These are phyloP conservation scores for Sebastes elongatus DNA, from an alignment of 2,797 vertebrate species.

Conservation along the genomic window DNA sequence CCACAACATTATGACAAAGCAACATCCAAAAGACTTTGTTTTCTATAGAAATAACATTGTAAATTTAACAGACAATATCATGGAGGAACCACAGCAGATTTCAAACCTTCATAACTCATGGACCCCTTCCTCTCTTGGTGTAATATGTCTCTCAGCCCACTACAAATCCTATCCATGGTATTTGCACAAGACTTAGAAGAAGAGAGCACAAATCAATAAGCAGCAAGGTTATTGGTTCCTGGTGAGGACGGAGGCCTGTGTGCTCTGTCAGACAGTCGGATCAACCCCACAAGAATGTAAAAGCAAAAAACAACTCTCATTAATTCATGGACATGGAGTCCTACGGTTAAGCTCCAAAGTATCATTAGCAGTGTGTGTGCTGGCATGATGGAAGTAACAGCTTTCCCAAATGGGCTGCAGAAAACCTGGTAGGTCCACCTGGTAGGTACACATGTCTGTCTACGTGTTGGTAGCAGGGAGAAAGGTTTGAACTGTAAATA, in stretches of 20 bases:
- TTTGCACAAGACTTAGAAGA: conserved; percentile 25
- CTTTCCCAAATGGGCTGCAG: background rate
- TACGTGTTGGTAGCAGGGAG: background rate
- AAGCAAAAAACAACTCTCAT: background rate
- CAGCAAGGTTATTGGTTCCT: conserved; percentile 25
- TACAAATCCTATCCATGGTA: conserved; percentile 15
- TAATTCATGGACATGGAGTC: conserved; percentile 18
- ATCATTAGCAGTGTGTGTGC: background rate
- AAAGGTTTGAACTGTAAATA: background rate
- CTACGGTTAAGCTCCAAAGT: background rate
- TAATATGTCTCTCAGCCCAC: background rate
- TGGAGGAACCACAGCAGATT: background rate
- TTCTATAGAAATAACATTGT: background rate
- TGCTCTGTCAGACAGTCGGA: background rate
- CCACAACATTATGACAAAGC: background rate
- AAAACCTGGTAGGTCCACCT: background rate
- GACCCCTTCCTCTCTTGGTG: background rate
- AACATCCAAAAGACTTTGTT: background rate
- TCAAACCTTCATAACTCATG: background rate
- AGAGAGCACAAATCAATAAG: conserved; percentile 40
- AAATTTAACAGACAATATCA: background rate
- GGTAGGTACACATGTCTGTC: background rate
- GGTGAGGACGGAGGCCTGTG: background rate
- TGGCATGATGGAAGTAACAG: background rate
- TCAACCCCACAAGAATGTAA: background rate